Evolutionary conservation across 2,888 invertebrate genomes (phyloP).

Genomic region (Scrobipalpa costella): DNA sequence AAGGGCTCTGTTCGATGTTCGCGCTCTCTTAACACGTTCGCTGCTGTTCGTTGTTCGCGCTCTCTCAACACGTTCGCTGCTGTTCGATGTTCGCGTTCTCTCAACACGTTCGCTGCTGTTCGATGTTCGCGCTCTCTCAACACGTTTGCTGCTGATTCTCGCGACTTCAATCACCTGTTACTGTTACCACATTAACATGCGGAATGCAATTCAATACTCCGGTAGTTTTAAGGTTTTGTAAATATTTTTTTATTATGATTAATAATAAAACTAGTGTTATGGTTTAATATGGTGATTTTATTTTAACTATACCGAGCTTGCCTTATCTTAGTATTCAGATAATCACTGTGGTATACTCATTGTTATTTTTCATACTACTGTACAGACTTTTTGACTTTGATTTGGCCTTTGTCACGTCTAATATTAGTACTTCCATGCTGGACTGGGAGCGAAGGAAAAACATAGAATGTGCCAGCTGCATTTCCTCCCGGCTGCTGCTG

Average conservation of each 20-base stretch:
- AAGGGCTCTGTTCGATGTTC: conserved; percentile 24
- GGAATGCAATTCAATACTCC: conserved; percentile 75
- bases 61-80: conserved; percentile 21
- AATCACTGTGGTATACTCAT: too few relatives aligned
- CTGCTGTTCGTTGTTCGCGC: conserved; percentile 21
- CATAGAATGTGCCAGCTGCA: too few relatives aligned
- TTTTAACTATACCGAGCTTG: neutral
- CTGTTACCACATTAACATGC: conserved; percentile 65
- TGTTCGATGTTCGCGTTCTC: conserved; percentile 1
- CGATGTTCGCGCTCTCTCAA: conserved; percentile 3
- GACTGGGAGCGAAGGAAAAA: too few relatives aligned
- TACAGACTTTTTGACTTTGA: too few relatives aligned
- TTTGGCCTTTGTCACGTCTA: too few relatives aligned
- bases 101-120: conserved; percentile 21
- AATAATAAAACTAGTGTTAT: conserved; percentile 52
- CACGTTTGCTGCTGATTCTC: conserved; percentile 25
- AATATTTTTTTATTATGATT: conserved; percentile 63
- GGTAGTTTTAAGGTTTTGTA: conserved; percentile 69
- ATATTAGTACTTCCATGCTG: too few relatives aligned
- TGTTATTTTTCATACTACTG: too few relatives aligned
- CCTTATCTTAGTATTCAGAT: too few relatives aligned
- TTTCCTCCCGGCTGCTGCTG: too few relatives aligned
- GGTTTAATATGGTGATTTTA: conserved; percentile 27
- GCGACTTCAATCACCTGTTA: conserved; percentile 36
- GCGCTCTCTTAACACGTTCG: conserved; percentile 15